Evolutionary conservation across 1,140 invertebrate species (phyloP).

Genomic region (Galendromus occidentalis): DNA sequence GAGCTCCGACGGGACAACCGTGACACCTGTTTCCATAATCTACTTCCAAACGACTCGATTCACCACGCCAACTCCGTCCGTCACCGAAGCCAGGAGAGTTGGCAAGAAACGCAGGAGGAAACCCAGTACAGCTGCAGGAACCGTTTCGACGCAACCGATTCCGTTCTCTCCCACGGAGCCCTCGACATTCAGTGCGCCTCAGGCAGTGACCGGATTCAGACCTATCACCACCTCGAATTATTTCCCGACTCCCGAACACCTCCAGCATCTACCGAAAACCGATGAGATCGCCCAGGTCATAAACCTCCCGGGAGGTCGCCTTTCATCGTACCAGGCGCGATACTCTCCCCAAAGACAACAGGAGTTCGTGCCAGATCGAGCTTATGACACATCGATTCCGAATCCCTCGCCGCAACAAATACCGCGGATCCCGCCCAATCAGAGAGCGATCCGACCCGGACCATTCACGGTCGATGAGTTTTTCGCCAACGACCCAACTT

Average conservation of each 20-base stretch:
- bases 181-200: not conserved
- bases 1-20: not conserved
- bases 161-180: not conserved
- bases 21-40: not conserved
- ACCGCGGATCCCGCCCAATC: not conserved
- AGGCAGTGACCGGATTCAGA: not conserved
- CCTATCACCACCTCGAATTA: not conserved
- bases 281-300: slow-evolving; percentile 3
- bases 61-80: not conserved
- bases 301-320: not conserved
- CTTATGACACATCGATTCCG: not conserved
- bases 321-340: not conserved
- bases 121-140: not conserved
- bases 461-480: not conserved
- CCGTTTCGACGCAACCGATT: not conserved
- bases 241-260: not conserved
- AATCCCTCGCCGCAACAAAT: not conserved
- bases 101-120: not conserved
- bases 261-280: not conserved
- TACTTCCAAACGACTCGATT: not conserved
- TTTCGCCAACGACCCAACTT: not conserved
- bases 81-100: not conserved
- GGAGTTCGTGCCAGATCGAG: not conserved
- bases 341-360: not conserved
- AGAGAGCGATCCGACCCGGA: not conserved